Percentiles rank a stretch among this genome's conserved stretches.
Evolutionary conservation across 2,888 invertebrate species (phyloP).

Genomic region (Ormyrus labotus): DNA sequence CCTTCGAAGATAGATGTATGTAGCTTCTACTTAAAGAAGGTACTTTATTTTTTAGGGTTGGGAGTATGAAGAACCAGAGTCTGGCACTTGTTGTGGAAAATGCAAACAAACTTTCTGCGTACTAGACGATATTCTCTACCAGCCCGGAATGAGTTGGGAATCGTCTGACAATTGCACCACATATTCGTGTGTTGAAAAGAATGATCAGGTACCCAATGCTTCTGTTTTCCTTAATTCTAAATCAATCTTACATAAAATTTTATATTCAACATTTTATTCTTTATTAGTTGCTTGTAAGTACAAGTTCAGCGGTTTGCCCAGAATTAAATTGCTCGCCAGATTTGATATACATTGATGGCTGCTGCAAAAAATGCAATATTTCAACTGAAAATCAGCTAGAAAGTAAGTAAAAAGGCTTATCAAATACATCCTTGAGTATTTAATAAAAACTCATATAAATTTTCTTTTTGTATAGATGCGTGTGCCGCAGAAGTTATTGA

Average conservation of each 20-base stretch:
- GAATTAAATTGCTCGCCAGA: conserved; percentile 80
- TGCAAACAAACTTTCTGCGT: conserved; percentile 81
- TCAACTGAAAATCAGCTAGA: conserved; percentile 76
- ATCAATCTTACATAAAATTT: background rate
- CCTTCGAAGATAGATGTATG: background rate
- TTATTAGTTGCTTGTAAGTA: conserved; percentile 59
- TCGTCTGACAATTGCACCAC: conserved; percentile 82
- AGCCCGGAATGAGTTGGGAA: conserved; percentile 79
- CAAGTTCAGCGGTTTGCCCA: conserved; percentile 79
- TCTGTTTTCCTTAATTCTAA: too few relatives aligned
- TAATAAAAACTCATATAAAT: conserved; percentile 1
- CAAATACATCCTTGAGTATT: background rate
- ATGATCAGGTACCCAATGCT: conserved; percentile 56
- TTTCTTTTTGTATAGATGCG: conserved; percentile 69
- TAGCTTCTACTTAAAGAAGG: background rate
- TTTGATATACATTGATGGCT: conserved; percentile 80
- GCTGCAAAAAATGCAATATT: conserved; percentile 82
- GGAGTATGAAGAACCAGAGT: conserved; percentile 67
- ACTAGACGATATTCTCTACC: conserved; percentile 76
- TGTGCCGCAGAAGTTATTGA: conserved; percentile 77
- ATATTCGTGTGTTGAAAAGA: conserved; percentile 77
- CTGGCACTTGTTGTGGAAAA: conserved; percentile 80
- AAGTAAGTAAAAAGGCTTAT: conserved; percentile 51
- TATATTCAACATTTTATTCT: background rate
- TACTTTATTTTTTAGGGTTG: conserved; percentile 68